Percentiles rank a stretch among this genome's conserved stretches.
Evolutionary conservation across 2,797 vertebrate species (phyloP).

Genomic region (Schizopygopsis pylzovi): DNA sequence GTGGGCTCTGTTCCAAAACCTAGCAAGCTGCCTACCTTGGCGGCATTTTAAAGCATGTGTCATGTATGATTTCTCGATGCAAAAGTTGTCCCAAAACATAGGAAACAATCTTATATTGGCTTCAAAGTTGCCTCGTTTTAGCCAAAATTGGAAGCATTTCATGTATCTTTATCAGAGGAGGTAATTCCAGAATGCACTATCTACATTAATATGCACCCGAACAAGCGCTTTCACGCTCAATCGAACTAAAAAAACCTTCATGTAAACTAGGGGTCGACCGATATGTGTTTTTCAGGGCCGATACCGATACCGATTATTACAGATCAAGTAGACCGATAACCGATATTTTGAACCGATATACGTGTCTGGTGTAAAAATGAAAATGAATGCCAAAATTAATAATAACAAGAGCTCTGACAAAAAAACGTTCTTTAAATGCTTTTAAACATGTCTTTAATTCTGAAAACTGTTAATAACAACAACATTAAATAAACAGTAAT

Average conservation of each 20-base stretch:
- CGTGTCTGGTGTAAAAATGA: too few species aligned
- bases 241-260: neutral
- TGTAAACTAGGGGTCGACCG: too few species aligned
- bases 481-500: too few species aligned
- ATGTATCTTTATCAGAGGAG: neutral
- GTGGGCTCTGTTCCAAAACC: neutral
- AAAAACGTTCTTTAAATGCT: too few species aligned
- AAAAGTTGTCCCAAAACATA: neutral
- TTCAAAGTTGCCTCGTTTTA: neutral
- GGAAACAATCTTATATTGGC: neutral
- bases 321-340: too few species aligned
- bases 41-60: neutral
- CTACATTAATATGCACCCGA: neutral
- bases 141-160: neutral
- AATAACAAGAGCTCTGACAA: too few species aligned
- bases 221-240: neutral
- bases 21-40: neutral
- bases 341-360: too few species aligned
- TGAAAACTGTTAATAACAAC: too few species aligned
- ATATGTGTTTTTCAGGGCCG: too few species aligned
- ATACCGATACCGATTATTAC: too few species aligned
- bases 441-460: too few species aligned
- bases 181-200: neutral
- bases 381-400: too few species aligned
- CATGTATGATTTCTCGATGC: neutral